phyloP scores from a whole-genome alignment of 92 coral and sea anemone species.

The Phenganax marumi region DNA sequence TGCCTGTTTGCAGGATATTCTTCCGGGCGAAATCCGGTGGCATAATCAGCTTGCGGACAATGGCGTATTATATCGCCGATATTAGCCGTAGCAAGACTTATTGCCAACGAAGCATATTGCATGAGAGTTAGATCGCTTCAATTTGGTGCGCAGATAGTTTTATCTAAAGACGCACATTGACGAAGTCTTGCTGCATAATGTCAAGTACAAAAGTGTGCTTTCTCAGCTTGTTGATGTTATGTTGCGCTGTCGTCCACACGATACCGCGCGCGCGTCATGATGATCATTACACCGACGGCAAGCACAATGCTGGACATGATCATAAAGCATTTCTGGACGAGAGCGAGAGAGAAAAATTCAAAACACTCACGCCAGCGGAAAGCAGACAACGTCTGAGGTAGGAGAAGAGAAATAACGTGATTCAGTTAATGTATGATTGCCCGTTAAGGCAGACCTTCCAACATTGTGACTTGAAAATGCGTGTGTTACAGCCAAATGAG shows the following conservation, averaged over 20 bases:
- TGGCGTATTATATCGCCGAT: not conserved
- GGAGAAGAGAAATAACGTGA: not conserved
- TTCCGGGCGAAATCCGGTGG: constrained; percentile 55
- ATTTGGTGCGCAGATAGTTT: not conserved
- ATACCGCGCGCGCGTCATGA: constrained; percentile 27
- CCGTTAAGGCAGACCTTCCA: not conserved
- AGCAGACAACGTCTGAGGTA: constrained; percentile 47
- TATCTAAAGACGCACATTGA: not conserved
- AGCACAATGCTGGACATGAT: constrained; percentile 52
- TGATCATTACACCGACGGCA: constrained; percentile 45
- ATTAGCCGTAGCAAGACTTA: not conserved
- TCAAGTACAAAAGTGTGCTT: not conserved
- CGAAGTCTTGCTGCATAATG: not conserved
- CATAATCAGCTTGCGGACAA: not conserved
- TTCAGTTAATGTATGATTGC: not conserved
- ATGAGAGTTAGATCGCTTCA: not conserved
- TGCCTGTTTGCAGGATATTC: constrained; percentile 11
- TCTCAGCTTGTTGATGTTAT: not conserved
- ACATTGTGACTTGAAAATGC: too few species aligned
- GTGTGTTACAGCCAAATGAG: too few species aligned
- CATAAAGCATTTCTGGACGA: constrained; percentile 54
- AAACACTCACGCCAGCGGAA: constrained; percentile 48
- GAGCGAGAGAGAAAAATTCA: constrained; percentile 40
- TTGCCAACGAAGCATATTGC: constrained; percentile 19
- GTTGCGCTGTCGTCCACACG: not conserved